Percentiles rank a stretch among this genome's conserved stretches.
Conservation (phyloP, 2,797 vertebrate species). For the Acrocephalus scirpaceus region DNA sequence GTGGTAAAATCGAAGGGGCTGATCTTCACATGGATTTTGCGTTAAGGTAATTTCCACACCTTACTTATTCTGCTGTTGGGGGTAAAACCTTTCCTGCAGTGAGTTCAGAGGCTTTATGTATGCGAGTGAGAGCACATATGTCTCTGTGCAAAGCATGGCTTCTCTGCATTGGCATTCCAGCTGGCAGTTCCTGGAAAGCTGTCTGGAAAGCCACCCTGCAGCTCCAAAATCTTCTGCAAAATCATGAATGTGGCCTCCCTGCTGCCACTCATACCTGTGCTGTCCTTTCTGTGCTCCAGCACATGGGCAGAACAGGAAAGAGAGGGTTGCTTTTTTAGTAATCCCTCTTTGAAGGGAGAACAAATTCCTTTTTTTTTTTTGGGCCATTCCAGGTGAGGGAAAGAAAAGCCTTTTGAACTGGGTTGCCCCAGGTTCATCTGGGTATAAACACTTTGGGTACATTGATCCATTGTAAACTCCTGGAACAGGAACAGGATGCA, state of each 20-base stretch:
- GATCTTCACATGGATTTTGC: neutral
- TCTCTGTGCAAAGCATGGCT: neutral
- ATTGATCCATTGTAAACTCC: conserved; percentile 54
- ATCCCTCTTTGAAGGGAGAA: neutral
- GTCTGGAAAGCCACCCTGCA: neutral
- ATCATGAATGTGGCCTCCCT: neutral
- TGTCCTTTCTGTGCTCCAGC: neutral
- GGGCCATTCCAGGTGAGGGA: neutral
- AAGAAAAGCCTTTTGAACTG: neutral
- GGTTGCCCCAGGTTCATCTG: neutral
- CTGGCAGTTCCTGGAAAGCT: conserved; percentile 56
- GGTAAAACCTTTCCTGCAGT: neutral
- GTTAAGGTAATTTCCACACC: neutral
- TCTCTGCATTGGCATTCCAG: conserved; percentile 8
- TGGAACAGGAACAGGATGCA: conserved; percentile 69
- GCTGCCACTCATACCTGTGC: neutral
- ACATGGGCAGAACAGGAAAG: neutral
- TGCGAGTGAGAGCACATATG: neutral
- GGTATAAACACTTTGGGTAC: conserved; percentile 18
- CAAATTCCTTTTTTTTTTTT: neutral
- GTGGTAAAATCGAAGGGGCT: neutral
- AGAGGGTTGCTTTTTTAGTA: neutral
- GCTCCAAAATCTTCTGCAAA: conserved; percentile 1
- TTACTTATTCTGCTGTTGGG: neutral
- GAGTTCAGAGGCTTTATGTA: neutral